phyloP scores from a whole-genome alignment of 2,113 vertebrate species.

The Chrysochloris asiatica region DNA sequence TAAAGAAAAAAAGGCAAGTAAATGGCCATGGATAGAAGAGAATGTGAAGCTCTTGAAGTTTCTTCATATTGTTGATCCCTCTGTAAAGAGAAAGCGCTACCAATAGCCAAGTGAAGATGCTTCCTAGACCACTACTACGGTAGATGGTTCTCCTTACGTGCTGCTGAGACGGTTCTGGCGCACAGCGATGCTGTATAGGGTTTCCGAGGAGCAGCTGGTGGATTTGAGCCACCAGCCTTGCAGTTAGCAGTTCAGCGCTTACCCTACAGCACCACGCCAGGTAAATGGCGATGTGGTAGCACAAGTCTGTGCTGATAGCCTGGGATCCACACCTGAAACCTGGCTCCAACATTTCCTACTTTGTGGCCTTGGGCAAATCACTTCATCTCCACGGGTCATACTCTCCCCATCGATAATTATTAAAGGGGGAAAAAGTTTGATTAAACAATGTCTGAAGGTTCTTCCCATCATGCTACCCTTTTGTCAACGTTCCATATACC shows the following conservation, averaged over 20 bases:
- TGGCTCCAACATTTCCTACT: fast-evolving
- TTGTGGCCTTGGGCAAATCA: background rate
- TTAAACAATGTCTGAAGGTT: background rate
- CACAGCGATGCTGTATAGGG: too few relatives aligned
- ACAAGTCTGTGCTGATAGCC: too few relatives aligned
- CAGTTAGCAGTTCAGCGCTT: too few relatives aligned
- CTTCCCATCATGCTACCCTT: background rate
- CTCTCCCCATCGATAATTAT: background rate
- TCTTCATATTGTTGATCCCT: background rate
- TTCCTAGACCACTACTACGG: too few relatives aligned
- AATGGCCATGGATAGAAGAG: background rate
- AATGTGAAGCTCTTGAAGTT: background rate
- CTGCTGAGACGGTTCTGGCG: too few relatives aligned
- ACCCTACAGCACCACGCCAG: too few relatives aligned
- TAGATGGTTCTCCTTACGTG: too few relatives aligned
- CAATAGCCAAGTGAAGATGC: too few relatives aligned
- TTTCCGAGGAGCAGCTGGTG: too few relatives aligned
- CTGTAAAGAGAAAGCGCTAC: background rate
- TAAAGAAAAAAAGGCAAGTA: background rate
- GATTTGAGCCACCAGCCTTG: too few relatives aligned
- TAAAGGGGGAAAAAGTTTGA: background rate
- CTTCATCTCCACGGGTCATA: background rate
- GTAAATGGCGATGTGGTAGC: too few relatives aligned
- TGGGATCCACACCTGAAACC: background rate
- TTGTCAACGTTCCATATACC: background rate